Evolutionary conservation across 2,888 invertebrate genomes (phyloP).

Genomic region (Brachypalpus laphriformis): DNA sequence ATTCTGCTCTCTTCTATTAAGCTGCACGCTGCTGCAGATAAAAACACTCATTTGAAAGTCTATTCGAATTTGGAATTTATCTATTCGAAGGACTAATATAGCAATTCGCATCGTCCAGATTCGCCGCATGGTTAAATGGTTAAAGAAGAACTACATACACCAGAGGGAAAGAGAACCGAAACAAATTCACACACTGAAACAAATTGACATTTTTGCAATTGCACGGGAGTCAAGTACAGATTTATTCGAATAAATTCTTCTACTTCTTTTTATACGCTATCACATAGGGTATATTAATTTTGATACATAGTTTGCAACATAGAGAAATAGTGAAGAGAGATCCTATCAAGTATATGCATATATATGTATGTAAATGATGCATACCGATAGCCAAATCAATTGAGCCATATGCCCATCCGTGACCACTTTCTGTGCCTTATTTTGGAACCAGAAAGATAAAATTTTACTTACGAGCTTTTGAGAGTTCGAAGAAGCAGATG

Average conservation of each 20-base stretch:
- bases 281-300: no score
- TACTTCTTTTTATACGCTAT: conserved; percentile 9
- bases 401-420: no score
- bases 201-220: conserved; percentile 70
- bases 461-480: no score
- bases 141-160: conserved; percentile 35
- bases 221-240: conserved; percentile 63
- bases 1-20: conserved; percentile 56
- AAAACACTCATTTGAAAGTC: conserved; percentile 55
- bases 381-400: no score
- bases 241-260: conserved; percentile 56
- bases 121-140: conserved; percentile 34
- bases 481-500: no score
- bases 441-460: no score
- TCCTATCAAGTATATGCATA: no score
- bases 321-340: no score
- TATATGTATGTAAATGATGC: no score
- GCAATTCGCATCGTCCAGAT: neutral
- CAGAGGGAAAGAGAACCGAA: conserved; percentile 16
- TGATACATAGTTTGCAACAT: no score
- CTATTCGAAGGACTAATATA: conserved; percentile 36
- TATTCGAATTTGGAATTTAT: conserved; percentile 66
- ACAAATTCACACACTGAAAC: conserved; percentile 63
- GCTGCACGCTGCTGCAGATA: conserved; percentile 37
- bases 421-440: no score